A percentile compares a stretch with the other conserved stretches of the same genome.
Conservation (phyloP, 2,113 vertebrate species). For the Capreolus pygargus region DNA sequence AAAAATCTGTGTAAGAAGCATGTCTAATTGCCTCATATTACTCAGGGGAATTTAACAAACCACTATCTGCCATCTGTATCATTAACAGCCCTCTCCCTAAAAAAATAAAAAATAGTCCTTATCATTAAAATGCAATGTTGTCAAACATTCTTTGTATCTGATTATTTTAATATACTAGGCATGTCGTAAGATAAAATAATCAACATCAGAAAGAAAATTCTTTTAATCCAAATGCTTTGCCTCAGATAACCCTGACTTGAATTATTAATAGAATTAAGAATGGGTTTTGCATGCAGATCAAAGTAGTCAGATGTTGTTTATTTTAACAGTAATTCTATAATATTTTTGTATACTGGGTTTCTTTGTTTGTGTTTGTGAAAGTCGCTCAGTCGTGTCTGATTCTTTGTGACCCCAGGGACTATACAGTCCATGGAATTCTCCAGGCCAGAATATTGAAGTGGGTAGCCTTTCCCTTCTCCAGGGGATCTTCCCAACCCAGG, state of each 20-base stretch:
- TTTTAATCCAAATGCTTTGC: neutral
- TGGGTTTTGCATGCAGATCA: neutral
- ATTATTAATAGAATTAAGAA: neutral
- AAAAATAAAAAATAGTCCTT: neutral
- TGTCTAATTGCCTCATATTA: neutral
- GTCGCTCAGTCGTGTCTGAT: accelerated
- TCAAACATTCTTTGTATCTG: neutral
- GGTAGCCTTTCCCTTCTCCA: neutral
- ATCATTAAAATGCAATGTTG: slow-evolving; percentile 3
- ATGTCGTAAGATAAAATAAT: slow-evolving; percentile 11
- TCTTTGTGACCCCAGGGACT: neutral
- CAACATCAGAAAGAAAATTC: slow-evolving; percentile 16
- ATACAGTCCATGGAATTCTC: neutral
- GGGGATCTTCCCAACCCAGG: neutral
- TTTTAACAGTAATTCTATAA: neutral
- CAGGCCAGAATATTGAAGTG: neutral
- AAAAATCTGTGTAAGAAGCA: neutral
- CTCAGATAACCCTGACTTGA: neutral
- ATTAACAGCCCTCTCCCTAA: neutral
- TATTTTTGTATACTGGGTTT: neutral
- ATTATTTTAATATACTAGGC: neutral
- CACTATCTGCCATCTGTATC: neutral
- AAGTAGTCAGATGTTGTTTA: neutral
- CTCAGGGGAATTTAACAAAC: neutral
- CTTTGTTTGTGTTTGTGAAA: neutral